phyloP scores from a whole-genome alignment of 1,140 invertebrate species.

The Oryctes rhinoceros region DNA sequence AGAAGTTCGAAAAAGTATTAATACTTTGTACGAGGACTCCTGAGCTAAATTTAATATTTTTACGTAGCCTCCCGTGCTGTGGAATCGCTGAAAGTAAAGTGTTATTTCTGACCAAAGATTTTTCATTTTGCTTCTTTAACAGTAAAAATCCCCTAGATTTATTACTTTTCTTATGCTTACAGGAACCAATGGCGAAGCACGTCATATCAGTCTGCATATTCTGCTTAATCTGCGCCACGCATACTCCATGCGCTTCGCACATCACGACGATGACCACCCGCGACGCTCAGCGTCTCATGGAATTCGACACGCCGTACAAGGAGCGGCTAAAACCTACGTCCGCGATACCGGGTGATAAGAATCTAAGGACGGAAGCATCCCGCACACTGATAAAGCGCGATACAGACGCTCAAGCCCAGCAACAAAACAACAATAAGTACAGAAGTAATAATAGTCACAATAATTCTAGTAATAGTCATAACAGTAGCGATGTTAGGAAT shows the following conservation, averaged over 20 bases:
- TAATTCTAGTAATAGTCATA: constrained; percentile 17
- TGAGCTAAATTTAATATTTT: too few species aligned
- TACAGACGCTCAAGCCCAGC: not conserved
- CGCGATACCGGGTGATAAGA: constrained; percentile 46
- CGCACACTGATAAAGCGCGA: not conserved
- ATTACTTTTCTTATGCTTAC: constrained; percentile 24
- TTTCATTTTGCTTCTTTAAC: too few species aligned
- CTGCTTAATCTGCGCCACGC: constrained; percentile 78
- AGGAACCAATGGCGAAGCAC: constrained; percentile 64
- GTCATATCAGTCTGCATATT: constrained; percentile 80
- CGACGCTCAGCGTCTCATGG: constrained; percentile 49
- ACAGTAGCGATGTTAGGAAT: not conserved
- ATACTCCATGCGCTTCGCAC: constrained; percentile 73
- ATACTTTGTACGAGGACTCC: too few species aligned
- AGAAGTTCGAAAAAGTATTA: too few species aligned
- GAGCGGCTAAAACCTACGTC: constrained; percentile 54
- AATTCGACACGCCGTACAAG: constrained; percentile 51
- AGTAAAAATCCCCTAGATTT: not conserved
- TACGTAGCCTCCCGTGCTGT: too few species aligned
- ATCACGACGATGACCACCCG: constrained; percentile 52
- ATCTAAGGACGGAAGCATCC: constrained; percentile 19
- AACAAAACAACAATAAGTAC: constrained; percentile 14
- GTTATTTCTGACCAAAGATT: too few species aligned
- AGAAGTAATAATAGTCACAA: constrained; percentile 2
- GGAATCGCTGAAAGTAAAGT: too few species aligned